Percentiles rank a stretch among this genome's conserved stretches.
phyloP scores from a whole-genome alignment of 2,888 invertebrate species.

The Pachydiplax longipennis region DNA sequence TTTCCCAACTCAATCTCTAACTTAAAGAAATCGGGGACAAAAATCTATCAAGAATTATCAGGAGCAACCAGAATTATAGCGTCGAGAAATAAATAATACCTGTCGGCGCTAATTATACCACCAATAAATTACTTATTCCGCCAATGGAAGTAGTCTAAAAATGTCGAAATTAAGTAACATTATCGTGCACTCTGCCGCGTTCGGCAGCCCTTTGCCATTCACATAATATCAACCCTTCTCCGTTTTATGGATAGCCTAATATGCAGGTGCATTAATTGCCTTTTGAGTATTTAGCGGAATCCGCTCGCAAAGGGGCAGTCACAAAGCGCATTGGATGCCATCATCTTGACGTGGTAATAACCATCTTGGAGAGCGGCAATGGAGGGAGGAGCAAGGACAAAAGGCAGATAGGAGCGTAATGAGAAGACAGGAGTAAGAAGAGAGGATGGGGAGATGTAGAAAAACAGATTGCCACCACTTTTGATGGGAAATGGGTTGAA shows the following conservation, averaged over 20 bases:
- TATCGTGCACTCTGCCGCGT: not conserved
- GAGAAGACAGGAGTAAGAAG: not conserved
- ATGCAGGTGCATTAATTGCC: conserved; percentile 39
- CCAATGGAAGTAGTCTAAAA: not conserved
- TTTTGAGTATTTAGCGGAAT: conserved; percentile 5
- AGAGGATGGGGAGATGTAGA: not conserved
- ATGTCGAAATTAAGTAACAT: not conserved
- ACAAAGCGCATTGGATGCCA: not conserved
- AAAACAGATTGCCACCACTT: not conserved
- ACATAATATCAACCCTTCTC: conserved; percentile 6
- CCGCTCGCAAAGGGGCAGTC: not conserved
- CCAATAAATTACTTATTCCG: not conserved
- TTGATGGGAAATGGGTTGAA: not conserved
- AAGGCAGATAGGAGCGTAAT: not conserved
- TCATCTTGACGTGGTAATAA: conserved; percentile 33
- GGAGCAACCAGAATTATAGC: not conserved
- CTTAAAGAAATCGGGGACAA: not conserved
- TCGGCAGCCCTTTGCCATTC: not conserved
- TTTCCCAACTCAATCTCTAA: too few relatives aligned
- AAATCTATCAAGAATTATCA: not conserved
- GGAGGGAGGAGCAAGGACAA: not conserved
- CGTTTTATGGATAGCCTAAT: conserved; percentile 9
- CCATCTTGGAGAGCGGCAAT: not conserved
- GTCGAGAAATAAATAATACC: not conserved
- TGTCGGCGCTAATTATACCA: not conserved